Base-by-base conservation (phyloP, 2,113 vertebrate genomes). In the Macroglossus sobrinus region DNA sequence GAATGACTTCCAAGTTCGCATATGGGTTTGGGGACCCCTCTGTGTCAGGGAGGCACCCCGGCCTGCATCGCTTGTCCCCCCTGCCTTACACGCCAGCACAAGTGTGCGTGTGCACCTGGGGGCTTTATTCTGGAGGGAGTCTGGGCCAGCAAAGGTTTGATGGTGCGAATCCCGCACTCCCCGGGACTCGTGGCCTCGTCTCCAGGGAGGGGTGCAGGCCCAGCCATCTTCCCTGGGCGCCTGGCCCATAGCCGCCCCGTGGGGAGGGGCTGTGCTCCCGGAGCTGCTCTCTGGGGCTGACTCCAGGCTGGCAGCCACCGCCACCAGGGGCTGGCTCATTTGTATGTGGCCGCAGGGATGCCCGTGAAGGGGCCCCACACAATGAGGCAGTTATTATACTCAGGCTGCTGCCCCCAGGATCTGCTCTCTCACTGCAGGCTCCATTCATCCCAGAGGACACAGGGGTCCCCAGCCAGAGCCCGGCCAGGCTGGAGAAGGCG, bases 381-480 rank as follows among this genome's bases (percentile, higher is more conserved):
- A 94, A 94, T 64, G 88, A 55, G 22, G 18, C 21, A 0, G 84
- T 69, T 85, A 84, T 69, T 85, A 84, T 92, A 21, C 53, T 38
- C 84, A 0, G 0, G 81, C 53, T 1, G 7, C 59, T 55, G 75
- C n/a, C 63, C 68, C 21, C 66, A 18, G 64, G 45, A 7, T 28
- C 86, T 35, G 30, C 8, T 21, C 16, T 47, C 26, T 55, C 72
- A 75, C 84, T 96, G 89, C 79, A 94, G 63, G 45, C 35, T 80
- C 84, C 88, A 91, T 96, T 97, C 93, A 94, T 85, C 47, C 63
- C 89, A 85, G 66, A 92, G 91, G 63, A 87, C 89, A 43, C 0
- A 0, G 66, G 43, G 43, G 61, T 53, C 30, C 18, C 47, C 1
- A 0, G 80, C 21, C 2, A 3, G 33, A 19, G 59, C 61, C 82